A percentile compares a stretch with the other conserved stretches of the same genome.
phyloP scores from a whole-genome alignment of 2,888 invertebrate species.

The Conomelus anceps region DNA sequence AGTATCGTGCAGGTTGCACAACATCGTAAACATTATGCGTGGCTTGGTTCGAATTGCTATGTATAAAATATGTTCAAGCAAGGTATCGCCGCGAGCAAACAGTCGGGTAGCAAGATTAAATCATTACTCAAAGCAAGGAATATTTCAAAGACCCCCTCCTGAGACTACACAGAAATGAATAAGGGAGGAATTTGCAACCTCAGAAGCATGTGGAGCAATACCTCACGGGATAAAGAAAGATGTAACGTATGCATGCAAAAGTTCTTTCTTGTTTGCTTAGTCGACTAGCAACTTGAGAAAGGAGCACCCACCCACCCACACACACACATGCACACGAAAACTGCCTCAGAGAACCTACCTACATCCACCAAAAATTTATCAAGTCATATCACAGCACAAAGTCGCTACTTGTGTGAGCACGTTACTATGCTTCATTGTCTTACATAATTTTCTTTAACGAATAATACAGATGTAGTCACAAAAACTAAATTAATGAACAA shows the following conservation, averaged over 20 bases:
- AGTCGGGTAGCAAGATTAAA: background rate
- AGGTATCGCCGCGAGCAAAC: background rate
- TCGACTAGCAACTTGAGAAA: background rate
- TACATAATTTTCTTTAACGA: background rate
- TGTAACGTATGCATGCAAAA: background rate
- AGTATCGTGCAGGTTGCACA: background rate
- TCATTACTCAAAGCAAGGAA: background rate
- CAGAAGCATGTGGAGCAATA: background rate
- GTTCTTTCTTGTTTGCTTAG: background rate
- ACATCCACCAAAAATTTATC: background rate
- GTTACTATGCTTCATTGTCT: background rate
- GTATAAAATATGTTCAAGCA: background rate
- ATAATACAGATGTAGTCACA: background rate
- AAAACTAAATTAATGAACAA: background rate
- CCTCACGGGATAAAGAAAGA: background rate
- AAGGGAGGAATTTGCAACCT: background rate
- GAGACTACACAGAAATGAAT: background rate
- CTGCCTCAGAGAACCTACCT: background rate
- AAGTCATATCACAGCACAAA: background rate
- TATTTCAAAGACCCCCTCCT: background rate
- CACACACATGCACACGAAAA: background rate
- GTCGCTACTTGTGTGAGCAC: background rate
- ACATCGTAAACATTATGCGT: background rate
- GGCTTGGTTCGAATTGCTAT: background rate
- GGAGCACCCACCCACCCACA: background rate